phyloP scores from a whole-genome alignment of 2,888 invertebrate species.

The Diarsia dahlii region DNA sequence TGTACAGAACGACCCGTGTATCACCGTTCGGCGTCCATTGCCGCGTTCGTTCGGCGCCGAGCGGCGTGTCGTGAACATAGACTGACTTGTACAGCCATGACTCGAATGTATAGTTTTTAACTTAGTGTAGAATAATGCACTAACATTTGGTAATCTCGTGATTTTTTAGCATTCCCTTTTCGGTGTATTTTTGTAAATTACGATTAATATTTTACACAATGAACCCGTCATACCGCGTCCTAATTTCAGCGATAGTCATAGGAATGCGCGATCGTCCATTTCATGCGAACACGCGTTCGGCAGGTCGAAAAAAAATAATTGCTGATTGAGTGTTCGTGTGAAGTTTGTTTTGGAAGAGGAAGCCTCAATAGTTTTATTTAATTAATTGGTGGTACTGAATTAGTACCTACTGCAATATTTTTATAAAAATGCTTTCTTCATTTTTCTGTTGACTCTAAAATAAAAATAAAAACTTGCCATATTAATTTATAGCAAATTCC shows the following conservation, averaged over 20 bases:
- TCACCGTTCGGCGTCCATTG: conserved; percentile 55
- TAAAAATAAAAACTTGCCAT: conserved; percentile 13
- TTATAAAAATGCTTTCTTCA: neutral
- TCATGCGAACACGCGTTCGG: neutral
- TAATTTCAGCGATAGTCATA: neutral
- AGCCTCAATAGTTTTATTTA: neutral
- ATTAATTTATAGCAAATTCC: neutral
- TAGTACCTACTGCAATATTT: neutral
- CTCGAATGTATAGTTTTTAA: conserved; percentile 77
- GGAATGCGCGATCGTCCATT: neutral
- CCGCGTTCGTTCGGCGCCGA: conserved; percentile 66
- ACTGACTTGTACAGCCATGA: conserved; percentile 89
- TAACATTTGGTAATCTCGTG: conserved; percentile 75
- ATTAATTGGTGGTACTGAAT: neutral
- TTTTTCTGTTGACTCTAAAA: neutral
- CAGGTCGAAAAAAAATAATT: neutral
- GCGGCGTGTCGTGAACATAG: conserved; percentile 86
- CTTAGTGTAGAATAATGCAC: conserved; percentile 72
- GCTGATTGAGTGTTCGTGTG: neutral
- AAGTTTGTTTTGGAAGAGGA: neutral
- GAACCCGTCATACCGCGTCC: neutral
- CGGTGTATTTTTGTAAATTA: conserved; percentile 65
- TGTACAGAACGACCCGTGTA: conserved; percentile 61
- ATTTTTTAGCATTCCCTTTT: conserved; percentile 63
- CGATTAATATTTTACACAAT: neutral